Evolutionary conservation across 1,140 invertebrate species (phyloP), one percentile per base, ranked within the genome.

Genomic region (Adoxophyes honmai): DNA sequence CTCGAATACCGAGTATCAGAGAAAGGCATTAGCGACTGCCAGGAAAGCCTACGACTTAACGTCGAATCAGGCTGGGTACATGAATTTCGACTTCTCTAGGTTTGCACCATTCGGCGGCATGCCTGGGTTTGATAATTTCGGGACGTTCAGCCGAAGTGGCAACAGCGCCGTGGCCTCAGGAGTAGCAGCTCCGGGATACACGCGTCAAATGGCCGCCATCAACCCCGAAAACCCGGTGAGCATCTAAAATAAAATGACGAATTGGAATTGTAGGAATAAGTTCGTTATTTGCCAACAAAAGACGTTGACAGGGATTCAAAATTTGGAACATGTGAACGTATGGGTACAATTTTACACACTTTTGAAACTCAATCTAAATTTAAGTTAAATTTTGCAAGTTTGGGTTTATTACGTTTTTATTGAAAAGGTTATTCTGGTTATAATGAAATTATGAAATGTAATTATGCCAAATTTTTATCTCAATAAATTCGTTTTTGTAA

Each of bases 141-240:
- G 13, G 14, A 38, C 14, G 15, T 9, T 71, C 64, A 34, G 16
- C 62, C n/a, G 72, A 71, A 53, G 65, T 66, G 1, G 70, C 77
- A 39, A 79, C 88, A 9, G 66, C 13, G 85, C 85, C 0, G 84
- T 69, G 44, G 83, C 85, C 0, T 60, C 71, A 7, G 75, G 64
- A 0, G 61, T 62, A 4, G 79, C 89, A 21, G 91, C 89, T 37
- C 89, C 91, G 0, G 89, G 84, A 15, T 91, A 83, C 39, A 75
- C 74, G 21, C 88, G 90, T 37, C 92, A 93, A 70, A 77, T 89
- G 10, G 92, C 91, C 37, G 79, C 73, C 15, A 90, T 93, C 9
- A 90, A 75, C 64, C 92, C 92, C 1, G 73, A 79, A 59, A 92
- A 91, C 81, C 84, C 89, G 34, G 92, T 93, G 85, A 88, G 86